phyloP scores from a whole-genome alignment of 2,797 vertebrate species.

The Ataeniobius toweri region DNA sequence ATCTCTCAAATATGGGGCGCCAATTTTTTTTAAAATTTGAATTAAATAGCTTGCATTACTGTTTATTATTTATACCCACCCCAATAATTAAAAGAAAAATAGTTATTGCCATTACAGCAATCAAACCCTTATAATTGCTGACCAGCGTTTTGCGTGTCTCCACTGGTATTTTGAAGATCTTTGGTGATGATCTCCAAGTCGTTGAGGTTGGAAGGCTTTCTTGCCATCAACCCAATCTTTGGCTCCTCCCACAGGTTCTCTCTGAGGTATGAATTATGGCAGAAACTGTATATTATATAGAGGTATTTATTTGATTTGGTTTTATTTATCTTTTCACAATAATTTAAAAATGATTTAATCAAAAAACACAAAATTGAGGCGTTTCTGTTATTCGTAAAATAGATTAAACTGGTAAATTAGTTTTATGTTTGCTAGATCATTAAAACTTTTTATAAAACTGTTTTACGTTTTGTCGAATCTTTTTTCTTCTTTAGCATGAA shows the following conservation, averaged over 20 bases:
- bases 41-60: not conserved
- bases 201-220: not conserved
- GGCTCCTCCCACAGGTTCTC: not conserved
- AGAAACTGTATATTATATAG: not conserved
- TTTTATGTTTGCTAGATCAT: not conserved
- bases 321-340: not conserved
- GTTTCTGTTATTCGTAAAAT: too few species aligned
- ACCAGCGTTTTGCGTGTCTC: too few species aligned
- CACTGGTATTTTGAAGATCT: too few species aligned
- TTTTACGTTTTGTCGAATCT: not conserved
- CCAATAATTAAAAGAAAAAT: not conserved
- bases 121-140: not conserved
- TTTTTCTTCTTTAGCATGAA: rapidly evolving
- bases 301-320: not conserved
- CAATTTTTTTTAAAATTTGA: not conserved
- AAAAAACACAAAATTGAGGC: too few species aligned
- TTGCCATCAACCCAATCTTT: not conserved
- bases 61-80: not conserved
- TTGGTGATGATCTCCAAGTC: not conserved
- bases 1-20: not conserved
- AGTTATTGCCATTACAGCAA: not conserved
- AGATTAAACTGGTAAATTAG: too few species aligned
- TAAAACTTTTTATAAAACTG: not conserved
- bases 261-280: not conserved
- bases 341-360: too few species aligned